A percentile compares a stretch with the other conserved stretches of the same genome.
Conservation (phyloP, 2,888 invertebrate genomes). For the Cryptocephalus primarius region DNA sequence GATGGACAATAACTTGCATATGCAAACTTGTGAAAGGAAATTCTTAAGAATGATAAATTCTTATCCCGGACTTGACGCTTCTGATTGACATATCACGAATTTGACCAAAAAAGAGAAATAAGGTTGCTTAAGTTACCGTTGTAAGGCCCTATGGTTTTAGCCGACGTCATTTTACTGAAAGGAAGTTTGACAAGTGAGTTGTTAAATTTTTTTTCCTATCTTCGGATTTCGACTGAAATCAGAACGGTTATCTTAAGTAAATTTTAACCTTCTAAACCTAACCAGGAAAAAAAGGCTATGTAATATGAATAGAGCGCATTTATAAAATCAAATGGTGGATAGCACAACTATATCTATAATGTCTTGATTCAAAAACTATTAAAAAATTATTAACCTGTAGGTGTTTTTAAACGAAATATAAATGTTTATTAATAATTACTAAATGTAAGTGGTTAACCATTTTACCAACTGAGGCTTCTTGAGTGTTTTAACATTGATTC, state of each 20-base stretch:
- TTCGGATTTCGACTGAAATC: slow-evolving; percentile 10
- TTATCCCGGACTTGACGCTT: background rate
- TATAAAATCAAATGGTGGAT: too few relatives aligned
- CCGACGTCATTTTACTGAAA: slow-evolving; percentile 8
- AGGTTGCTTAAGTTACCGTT: slow-evolving; percentile 22
- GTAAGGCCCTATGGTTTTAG: slow-evolving; percentile 28
- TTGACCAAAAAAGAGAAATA: slow-evolving; percentile 8
- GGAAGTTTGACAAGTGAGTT: slow-evolving; percentile 2
- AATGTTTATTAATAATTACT: too few relatives aligned
- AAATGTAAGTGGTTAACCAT: slow-evolving; percentile 26
- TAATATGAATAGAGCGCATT: too few relatives aligned
- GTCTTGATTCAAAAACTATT: too few relatives aligned
- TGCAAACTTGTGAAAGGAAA: slow-evolving; percentile 15
- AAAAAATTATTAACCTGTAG: too few relatives aligned
- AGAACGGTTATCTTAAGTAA: slow-evolving; percentile 12
- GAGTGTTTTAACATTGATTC: slow-evolving; percentile 4
- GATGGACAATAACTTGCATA: slow-evolving; percentile 6
- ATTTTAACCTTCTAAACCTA: slow-evolving; percentile 9
- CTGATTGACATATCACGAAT: slow-evolving; percentile 13
- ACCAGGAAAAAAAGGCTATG: background rate
- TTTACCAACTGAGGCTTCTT: slow-evolving; percentile 19
- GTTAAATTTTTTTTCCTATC: background rate
- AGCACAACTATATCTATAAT: too few relatives aligned
- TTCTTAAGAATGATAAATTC: slow-evolving; percentile 18
- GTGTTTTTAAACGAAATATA: too few relatives aligned